Percentiles rank a stretch among this genome's conserved stretches.
phyloP scores from a whole-genome alignment of 2,888 invertebrate genomes.

The Drosophila yooni region DNA sequence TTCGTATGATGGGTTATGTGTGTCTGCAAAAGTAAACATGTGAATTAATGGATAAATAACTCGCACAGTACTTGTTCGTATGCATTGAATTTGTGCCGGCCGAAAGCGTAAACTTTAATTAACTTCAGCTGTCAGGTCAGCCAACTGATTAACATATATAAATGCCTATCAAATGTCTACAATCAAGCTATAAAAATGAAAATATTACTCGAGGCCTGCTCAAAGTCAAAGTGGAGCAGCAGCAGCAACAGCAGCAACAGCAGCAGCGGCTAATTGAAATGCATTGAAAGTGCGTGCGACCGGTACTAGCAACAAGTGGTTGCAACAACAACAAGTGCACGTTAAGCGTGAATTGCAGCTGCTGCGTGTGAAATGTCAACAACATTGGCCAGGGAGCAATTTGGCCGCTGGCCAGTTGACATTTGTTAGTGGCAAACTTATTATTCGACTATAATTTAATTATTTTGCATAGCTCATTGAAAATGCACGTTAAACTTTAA shows the following conservation, averaged over 20 bases:
- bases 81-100: constrained; percentile 34
- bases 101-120: constrained; percentile 68
- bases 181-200: constrained; percentile 73
- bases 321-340: constrained; percentile 30
- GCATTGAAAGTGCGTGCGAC: constrained; percentile 79
- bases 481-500: constrained; percentile 24
- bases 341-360: constrained; percentile 31
- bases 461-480: constrained; percentile 58
- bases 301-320: constrained; percentile 46
- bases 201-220: constrained; percentile 58
- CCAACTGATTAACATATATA: constrained; percentile 75
- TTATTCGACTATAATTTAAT: constrained; percentile 63
- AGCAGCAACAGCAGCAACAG: constrained; percentile 23
- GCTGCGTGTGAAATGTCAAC: constrained; percentile 76
- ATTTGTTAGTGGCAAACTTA: constrained; percentile 48
- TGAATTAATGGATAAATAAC: constrained; percentile 68
- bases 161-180: constrained; percentile 76
- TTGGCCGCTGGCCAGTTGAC: constrained; percentile 58
- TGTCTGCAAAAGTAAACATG: constrained; percentile 53
- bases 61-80: neutral
- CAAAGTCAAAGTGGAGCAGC: constrained; percentile 79
- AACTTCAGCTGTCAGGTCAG: constrained; percentile 74
- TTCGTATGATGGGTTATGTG: constrained; percentile 4
- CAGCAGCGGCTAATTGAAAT: constrained; percentile 70
- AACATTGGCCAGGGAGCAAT: constrained; percentile 39